These are phyloP conservation scores for Rhynchomys soricoides DNA, from an alignment of 2,113 vertebrate genomes.

Conservation along the genomic window DNA sequence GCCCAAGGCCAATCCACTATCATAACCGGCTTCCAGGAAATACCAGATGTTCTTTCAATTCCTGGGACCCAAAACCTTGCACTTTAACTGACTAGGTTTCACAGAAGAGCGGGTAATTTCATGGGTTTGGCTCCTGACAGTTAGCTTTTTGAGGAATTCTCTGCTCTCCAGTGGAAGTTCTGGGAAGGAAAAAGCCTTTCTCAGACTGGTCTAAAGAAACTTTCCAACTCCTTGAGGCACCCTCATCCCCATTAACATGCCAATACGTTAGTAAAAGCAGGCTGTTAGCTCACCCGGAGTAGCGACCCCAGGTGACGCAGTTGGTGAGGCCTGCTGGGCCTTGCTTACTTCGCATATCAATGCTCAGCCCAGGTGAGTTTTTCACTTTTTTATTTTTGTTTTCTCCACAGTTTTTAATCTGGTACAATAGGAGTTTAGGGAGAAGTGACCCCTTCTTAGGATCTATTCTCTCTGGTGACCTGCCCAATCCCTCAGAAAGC, in stretches of 20 bases:
- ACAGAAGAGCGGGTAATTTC: too few species aligned
- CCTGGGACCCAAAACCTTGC: too few species aligned
- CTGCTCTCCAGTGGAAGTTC: not conserved
- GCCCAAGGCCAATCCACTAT: too few species aligned
- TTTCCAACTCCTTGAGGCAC: not conserved
- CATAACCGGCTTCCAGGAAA: too few species aligned
- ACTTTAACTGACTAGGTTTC: too few species aligned
- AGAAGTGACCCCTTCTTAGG: too few species aligned
- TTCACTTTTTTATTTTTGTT: not conserved
- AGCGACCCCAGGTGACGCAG: not conserved
- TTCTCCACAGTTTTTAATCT: not conserved
- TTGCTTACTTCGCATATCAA: not conserved
- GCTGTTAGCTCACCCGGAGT: not conserved
- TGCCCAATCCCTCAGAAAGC: too few species aligned
- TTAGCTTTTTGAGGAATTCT: not conserved
- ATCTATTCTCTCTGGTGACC: not conserved
- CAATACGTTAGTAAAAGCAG: not conserved
- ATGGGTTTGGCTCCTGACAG: too few species aligned
- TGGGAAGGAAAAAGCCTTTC: not conserved
- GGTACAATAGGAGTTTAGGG: not conserved
- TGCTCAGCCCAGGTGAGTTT: not conserved
- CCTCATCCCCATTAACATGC: not conserved
- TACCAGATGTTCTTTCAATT: too few species aligned
- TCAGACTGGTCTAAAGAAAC: not conserved
- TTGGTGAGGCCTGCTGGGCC: too few species aligned